These are phyloP conservation scores for Alouatta palliata DNA, from an alignment of 2,113 vertebrate species.

Conservation along the genomic window DNA sequence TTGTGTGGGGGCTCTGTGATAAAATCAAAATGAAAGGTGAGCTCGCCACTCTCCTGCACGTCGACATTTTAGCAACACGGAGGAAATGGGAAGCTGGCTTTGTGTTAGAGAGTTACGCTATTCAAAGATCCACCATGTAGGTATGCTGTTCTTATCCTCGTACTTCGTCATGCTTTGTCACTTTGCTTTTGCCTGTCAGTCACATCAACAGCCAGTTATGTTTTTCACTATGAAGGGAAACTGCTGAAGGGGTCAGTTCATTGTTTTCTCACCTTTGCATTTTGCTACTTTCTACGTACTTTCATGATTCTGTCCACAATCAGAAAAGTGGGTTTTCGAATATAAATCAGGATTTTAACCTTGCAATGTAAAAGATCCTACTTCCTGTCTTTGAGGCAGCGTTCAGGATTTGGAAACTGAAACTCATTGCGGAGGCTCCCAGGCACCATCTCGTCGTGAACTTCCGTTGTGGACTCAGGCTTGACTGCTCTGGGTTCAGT, in stretches of 20 bases:
- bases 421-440: fast-evolving
- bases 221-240: neutral
- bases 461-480: neutral
- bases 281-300: neutral
- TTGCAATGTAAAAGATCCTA: neutral
- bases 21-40: constrained; percentile 78
- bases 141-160: neutral
- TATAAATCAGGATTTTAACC: neutral
- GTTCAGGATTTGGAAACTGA: neutral
- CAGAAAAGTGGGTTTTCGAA: neutral
- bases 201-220: neutral
- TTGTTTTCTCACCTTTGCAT: neutral
- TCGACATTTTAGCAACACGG: neutral
- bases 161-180: neutral
- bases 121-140: neutral
- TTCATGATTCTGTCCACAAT: neutral
- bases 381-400: neutral
- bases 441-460: fast-evolving
- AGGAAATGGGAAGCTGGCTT: constrained; percentile 13
- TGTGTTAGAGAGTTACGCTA: neutral
- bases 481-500: neutral
- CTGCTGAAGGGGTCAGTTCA: neutral
- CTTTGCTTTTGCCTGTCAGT: neutral
- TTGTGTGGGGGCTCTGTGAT: constrained; percentile 70
- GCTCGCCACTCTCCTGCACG: constrained; percentile 57